Base-by-base conservation (phyloP, 1,140 invertebrate genomes). In the Polypedilum pembai region DNA sequence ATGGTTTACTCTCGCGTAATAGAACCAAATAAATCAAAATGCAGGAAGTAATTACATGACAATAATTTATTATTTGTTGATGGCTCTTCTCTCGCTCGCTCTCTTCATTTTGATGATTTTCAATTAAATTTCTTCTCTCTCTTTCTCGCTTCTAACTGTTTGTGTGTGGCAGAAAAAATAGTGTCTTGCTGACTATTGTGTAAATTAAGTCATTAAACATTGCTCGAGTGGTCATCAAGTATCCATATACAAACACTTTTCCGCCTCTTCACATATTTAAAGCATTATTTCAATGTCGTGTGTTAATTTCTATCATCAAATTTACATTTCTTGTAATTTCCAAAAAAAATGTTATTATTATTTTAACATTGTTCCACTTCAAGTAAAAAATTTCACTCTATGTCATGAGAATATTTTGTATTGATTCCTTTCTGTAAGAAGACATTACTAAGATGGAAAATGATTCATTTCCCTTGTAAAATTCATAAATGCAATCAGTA, bases 31-130 rank as follows among this genome's bases (percentile, higher is more conserved):
- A 69, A 69, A 69, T 69, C 65, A 69, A 21, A 69, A 69, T 69
- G 65, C 65, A 69, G 65, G 65, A 69, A 69, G 65, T 69, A 21
- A 69, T 69, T 69, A 69, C 65, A 69, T 21, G 65, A 69, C 65
- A 69, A 69, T 69, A 69, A 69, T 69, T 69, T 69, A 69, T 69
- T 69, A 69, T 69, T 69, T 69, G 65, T 69, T 69, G 65, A 69
- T 69, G 65, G 65, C 65, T 69, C 65, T 69, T 21, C 18, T 66
- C 63, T 7, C 65, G 20, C 8, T 21, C 20, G 65, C 17, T 69
- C n/a, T 17, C 65, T 20, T 20, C 65, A 69, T 69, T 21, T 69
- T 69, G 65, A 69, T 69, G 65, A 18, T 69, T 69, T 69, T 69
- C 65, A 69, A 69, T 69, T 69, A 69, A 21, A 69, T 8, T 18